These are phyloP conservation scores for Spondyliosoma cantharus DNA, from an alignment of 2,797 vertebrate genomes.

Conservation along the genomic window DNA sequence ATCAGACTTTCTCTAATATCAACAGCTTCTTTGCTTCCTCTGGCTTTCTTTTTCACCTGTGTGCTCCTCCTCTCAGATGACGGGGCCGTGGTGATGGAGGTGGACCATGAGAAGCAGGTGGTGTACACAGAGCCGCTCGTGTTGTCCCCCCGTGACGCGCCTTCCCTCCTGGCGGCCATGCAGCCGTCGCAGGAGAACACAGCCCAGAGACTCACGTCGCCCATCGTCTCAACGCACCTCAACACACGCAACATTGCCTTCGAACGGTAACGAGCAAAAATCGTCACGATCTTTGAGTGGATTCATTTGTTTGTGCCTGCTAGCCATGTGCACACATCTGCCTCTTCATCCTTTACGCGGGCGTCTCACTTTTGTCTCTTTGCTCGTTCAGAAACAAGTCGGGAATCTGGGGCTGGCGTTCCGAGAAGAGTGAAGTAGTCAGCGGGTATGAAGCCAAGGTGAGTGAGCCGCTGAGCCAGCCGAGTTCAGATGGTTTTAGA, in stretches of 20 bases:
- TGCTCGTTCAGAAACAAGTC: constrained; percentile 90
- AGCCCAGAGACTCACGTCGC: constrained; percentile 92
- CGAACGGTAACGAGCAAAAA: constrained; percentile 85
- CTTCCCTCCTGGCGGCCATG: constrained; percentile 94
- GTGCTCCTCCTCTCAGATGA: constrained; percentile 80
- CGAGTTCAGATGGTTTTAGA: neutral
- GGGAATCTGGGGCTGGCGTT: constrained; percentile 98
- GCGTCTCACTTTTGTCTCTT: neutral
- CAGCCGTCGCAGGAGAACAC: constrained; percentile 94
- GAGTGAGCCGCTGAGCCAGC: constrained; percentile 29
- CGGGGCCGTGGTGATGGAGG: constrained; percentile 96
- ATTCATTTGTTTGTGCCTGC: neutral
- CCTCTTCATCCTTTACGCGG: neutral
- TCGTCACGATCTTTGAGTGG: neutral
- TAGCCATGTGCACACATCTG: neutral
- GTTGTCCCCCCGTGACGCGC: constrained; percentile 88
- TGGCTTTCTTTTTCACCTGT: neutral
- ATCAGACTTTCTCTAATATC: neutral
- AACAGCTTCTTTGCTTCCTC: neutral
- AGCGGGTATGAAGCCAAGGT: constrained; percentile 97
- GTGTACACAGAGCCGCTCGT: constrained; percentile 93
- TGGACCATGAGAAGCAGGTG: constrained; percentile 97
- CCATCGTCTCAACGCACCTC: constrained; percentile 95
- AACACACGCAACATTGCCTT: constrained; percentile 96
- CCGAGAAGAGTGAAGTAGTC: constrained; percentile 93